Conservation (phyloP, 1,140 invertebrate species). For the Eriocheir sinensis region DNA sequence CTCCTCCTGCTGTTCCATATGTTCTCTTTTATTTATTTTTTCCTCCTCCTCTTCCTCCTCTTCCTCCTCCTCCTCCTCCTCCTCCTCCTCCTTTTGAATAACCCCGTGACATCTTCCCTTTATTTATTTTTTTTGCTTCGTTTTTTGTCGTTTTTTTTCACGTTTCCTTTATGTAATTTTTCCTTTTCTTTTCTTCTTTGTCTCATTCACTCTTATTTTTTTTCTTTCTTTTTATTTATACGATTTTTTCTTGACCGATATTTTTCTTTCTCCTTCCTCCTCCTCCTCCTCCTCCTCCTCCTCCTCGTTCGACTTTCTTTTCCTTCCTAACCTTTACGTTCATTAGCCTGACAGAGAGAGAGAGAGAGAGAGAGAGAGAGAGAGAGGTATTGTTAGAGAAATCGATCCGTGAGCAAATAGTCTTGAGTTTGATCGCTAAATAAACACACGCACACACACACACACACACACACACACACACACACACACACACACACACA, state of each 20-base stretch:
- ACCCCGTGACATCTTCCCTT: not conserved
- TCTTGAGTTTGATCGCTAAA: not conserved
- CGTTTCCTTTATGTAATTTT: not conserved
- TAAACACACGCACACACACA: slow-evolving; percentile 26
- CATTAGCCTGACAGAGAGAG: too few species aligned
- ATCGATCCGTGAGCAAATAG: too few species aligned
- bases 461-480: slow-evolving; percentile 34
- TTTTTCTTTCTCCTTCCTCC: not conserved
- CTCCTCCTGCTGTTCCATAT: too few species aligned
- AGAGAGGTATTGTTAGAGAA: too few species aligned
- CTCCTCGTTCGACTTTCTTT: not conserved
- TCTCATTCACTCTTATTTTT: not conserved
- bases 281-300: not conserved
- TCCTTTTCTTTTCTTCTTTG: not conserved
- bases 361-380: not conserved
- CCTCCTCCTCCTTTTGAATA: not conserved
- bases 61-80: not conserved
- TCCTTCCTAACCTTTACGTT: not conserved
- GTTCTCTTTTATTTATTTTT: not conserved
- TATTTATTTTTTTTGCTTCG: not conserved
- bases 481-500: slow-evolving; percentile 38
- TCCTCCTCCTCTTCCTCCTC: not conserved
- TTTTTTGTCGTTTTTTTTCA: not conserved
- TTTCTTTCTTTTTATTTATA: not conserved
- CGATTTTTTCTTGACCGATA: not conserved